Conservation (phyloP, 2,113 vertebrate genomes). For the Aythya baeri region DNA sequence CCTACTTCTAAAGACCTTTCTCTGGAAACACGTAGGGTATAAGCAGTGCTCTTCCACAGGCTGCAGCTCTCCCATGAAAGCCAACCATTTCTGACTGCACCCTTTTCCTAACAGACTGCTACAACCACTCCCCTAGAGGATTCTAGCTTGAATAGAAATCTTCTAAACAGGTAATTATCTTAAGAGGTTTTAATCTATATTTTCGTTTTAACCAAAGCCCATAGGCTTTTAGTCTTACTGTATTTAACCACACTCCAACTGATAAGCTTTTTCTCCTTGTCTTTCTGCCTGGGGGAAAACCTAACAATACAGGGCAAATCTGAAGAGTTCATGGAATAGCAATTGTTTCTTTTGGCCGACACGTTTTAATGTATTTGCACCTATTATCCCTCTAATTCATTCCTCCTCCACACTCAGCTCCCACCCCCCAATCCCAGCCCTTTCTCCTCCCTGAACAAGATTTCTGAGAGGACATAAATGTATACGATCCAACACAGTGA, state of each 20-base stretch:
- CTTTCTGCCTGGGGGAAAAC: not conserved
- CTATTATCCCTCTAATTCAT: not conserved
- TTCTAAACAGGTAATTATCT: conserved; percentile 61
- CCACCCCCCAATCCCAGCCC: not conserved
- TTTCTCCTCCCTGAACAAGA: not conserved
- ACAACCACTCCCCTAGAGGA: conserved; percentile 20
- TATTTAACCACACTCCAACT: conserved; percentile 42
- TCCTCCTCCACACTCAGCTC: not conserved
- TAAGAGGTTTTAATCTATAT: conserved; percentile 58
- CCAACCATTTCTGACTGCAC: not conserved
- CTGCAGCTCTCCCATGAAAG: not conserved
- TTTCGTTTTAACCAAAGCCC: conserved; percentile 55
- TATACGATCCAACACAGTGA: not conserved
- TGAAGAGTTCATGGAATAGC: not conserved
- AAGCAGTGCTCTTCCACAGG: not conserved
- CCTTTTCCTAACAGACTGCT: conserved; percentile 27
- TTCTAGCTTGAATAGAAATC: conserved; percentile 47
- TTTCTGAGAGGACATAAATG: not conserved
- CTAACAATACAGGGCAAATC: not conserved
- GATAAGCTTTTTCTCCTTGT: conserved; percentile 42
- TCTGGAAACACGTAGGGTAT: not conserved
- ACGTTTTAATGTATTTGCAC: conserved; percentile 10
- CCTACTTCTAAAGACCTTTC: not conserved
- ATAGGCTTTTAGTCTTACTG: conserved; percentile 36
- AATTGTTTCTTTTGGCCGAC: conserved; percentile 12